Percentiles rank a stretch among this genome's conserved stretches.
Evolutionary conservation across 2,888 invertebrate genomes (phyloP).

Genomic region (Smittia sp.): DNA sequence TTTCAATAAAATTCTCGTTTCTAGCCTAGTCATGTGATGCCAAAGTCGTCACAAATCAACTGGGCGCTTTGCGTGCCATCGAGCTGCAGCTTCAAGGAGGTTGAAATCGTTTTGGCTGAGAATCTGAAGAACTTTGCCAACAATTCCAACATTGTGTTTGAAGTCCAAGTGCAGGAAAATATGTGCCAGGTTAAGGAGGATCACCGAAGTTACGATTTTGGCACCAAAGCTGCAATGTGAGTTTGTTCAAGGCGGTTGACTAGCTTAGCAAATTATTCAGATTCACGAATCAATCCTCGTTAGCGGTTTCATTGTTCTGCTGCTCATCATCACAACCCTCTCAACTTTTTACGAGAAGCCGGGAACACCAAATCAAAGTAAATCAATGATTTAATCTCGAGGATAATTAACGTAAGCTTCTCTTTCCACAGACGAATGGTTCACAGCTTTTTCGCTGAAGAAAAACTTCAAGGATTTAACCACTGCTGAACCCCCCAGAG

Average conservation of each 20-base stretch:
- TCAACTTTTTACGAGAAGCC: not conserved
- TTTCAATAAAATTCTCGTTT: not conserved
- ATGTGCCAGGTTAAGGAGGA: conserved; percentile 60
- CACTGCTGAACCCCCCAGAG: conserved; percentile 57
- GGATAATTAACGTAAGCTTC: too few relatives aligned
- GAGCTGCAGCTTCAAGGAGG: conserved; percentile 59
- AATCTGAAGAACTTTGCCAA: conserved; percentile 55
- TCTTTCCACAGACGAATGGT: conserved; percentile 36
- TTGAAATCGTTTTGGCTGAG: conserved; percentile 58
- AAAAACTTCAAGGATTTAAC: conserved; percentile 60
- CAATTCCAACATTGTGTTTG: conserved; percentile 58
- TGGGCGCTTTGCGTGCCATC: conserved; percentile 68
- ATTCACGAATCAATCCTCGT: too few relatives aligned
- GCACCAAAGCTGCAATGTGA: conserved; percentile 58
- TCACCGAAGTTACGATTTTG: conserved; percentile 47
- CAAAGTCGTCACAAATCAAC: conserved; percentile 51
- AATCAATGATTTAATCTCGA: not conserved
- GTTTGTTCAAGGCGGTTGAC: conserved; percentile 39
- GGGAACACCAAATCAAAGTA: not conserved
- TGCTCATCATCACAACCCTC: not conserved
- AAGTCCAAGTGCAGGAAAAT: conserved; percentile 59
- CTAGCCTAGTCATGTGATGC: not conserved
- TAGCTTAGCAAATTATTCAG: not conserved
- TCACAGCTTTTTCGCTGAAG: conserved; percentile 62
- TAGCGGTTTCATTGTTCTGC: not conserved